Conservation (phyloP, 2,888 invertebrate genomes). For the Oligia fasciuncula region DNA sequence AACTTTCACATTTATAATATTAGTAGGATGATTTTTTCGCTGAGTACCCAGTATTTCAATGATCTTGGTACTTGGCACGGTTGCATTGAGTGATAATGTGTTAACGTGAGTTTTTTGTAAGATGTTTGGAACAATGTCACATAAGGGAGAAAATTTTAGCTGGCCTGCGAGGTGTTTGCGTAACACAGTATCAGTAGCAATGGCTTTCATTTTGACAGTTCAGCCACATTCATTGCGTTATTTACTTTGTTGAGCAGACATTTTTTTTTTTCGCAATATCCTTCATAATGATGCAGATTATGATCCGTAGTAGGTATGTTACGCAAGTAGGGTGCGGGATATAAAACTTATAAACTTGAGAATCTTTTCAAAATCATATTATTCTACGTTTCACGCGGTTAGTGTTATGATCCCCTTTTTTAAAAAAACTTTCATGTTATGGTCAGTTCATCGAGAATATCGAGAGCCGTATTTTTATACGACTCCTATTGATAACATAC, state of each 20-base stretch:
- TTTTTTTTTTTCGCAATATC: background rate
- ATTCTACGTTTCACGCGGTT: background rate
- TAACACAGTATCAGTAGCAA: background rate
- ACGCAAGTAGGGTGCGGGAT: background rate
- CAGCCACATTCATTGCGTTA: background rate
- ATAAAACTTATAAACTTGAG: background rate
- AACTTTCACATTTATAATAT: too few species aligned
- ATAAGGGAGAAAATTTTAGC: background rate
- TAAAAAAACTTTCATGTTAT: constrained; percentile 17
- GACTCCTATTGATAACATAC: constrained; percentile 38
- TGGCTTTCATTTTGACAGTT: background rate
- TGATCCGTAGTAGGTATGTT: background rate
- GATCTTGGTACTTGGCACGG: constrained; percentile 18
- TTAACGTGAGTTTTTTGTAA: constrained; percentile 8
- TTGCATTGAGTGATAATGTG: background rate
- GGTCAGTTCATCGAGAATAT: constrained; percentile 7
- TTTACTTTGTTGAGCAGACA: background rate
- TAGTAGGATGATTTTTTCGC: constrained; percentile 2
- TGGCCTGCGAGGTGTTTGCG: background rate
- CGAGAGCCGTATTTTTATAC: constrained; percentile 44
- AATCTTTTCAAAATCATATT: background rate
- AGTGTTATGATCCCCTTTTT: background rate
- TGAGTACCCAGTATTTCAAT: constrained; percentile 14
- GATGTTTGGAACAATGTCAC: background rate
- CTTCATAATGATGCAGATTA: background rate